Evolutionary conservation across 2,888 invertebrate genomes (phyloP).

Genomic region (Lacanobia oleracea): DNA sequence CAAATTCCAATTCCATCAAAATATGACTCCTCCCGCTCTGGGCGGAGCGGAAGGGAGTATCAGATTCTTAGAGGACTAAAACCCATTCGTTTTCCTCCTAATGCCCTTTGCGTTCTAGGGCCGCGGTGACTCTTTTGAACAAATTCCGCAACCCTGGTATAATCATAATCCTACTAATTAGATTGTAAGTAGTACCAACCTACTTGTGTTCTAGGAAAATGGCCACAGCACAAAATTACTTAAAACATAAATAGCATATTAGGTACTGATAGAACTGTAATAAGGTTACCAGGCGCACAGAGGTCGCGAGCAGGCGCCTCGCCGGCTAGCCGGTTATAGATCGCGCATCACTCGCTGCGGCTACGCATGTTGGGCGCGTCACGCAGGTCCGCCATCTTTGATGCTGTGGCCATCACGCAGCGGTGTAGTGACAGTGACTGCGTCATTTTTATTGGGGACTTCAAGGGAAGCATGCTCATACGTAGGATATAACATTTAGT

Average conservation of each 20-base stretch:
- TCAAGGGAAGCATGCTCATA: neutral
- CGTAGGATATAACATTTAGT: neutral
- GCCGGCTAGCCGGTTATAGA: constrained; percentile 56
- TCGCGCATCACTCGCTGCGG: constrained; percentile 28
- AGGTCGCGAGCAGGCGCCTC: constrained; percentile 44
- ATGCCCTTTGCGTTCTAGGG: no score
- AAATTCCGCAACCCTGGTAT: no score
- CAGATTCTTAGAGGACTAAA: no score
- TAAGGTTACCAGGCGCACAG: constrained; percentile 8
- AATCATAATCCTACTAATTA: no score
- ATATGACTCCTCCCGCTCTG: no score
- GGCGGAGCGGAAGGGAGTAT: no score
- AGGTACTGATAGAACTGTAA: neutral
- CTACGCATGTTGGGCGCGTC: constrained; percentile 40
- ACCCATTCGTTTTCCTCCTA: no score
- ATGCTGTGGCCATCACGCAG: constrained; percentile 24
- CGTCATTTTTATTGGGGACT: constrained; percentile 5
- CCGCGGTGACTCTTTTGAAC: no score
- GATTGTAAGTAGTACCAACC: no score
- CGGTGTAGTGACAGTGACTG: neutral
- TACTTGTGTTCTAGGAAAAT: neutral
- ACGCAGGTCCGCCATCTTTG: constrained; percentile 13
- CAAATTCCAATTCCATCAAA: no score
- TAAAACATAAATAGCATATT: neutral
- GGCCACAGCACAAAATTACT: neutral